A percentile compares a stretch with the other conserved stretches of the same genome.
Evolutionary conservation across 2,797 vertebrate genomes (phyloP).

Genomic region (Mormyrops attenuatus): DNA sequence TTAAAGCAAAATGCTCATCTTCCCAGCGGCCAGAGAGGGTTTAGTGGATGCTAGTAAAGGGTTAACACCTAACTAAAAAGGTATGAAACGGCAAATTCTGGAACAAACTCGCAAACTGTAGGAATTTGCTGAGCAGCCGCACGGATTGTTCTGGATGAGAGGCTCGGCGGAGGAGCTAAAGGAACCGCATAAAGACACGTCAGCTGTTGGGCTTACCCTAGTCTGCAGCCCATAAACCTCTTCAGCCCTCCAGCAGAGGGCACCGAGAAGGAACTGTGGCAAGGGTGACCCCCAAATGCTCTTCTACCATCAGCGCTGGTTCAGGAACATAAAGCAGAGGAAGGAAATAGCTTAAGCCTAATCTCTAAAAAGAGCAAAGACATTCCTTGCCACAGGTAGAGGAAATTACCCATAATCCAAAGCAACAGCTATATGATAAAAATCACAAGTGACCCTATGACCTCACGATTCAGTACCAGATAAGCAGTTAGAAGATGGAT

Average conservation of each 20-base stretch:
- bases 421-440: not conserved
- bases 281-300: not conserved
- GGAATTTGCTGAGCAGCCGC: not conserved
- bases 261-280: not conserved
- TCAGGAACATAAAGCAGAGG: not conserved
- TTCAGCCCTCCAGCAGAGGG: not conserved
- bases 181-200: not conserved
- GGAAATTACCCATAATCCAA: not conserved
- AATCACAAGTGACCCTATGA: not conserved
- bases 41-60: not conserved
- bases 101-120: not conserved
- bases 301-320: not conserved
- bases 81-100: not conserved
- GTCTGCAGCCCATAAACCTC: not conserved
- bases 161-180: not conserved
- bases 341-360: not conserved
- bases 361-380: not conserved
- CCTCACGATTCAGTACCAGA: not conserved
- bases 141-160: not conserved
- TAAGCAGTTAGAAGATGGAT: not conserved
- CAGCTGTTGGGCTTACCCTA: not conserved
- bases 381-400: not conserved
- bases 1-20: not conserved
- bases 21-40: not conserved
- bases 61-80: not conserved